These are phyloP conservation scores for Mesoligia furuncula DNA, from an alignment of 2,888 invertebrate species.

Conservation along the genomic window DNA sequence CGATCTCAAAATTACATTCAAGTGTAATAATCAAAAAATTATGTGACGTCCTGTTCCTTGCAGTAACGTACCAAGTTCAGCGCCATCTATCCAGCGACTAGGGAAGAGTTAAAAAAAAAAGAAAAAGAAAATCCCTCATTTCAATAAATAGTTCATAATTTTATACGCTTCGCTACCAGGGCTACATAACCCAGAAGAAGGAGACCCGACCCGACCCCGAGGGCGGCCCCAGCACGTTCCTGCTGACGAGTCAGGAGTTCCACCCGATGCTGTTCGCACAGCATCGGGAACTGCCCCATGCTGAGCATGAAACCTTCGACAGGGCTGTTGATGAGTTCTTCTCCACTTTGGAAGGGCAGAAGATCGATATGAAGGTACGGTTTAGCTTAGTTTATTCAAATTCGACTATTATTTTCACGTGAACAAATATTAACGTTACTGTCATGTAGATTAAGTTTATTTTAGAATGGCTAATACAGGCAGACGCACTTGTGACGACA, in stretches of 20 bases:
- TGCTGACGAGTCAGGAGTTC: slow-evolving; percentile 97
- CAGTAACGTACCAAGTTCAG: too few species aligned
- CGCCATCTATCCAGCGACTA: too few species aligned
- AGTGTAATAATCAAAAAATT: too few species aligned
- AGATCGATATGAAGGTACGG: slow-evolving; percentile 95
- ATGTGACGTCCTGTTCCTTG: too few species aligned
- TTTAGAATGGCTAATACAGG: not conserved
- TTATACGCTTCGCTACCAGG: slow-evolving; percentile 81
- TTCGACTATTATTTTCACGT: not conserved
- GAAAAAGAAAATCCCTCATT: too few species aligned
- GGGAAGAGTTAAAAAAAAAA: too few species aligned
- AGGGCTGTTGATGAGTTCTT: slow-evolving; percentile 98
- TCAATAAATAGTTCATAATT: not conserved
- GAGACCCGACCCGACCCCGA: slow-evolving; percentile 92
- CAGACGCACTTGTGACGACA: too few species aligned
- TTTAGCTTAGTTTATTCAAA: not conserved
- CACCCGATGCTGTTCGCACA: slow-evolving; percentile 97
- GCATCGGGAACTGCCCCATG: slow-evolving; percentile 90
- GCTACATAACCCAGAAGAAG: slow-evolving; percentile 96
- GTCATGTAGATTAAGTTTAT: not conserved
- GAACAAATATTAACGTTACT: not conserved
- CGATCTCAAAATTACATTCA: too few species aligned
- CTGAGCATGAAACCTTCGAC: slow-evolving; percentile 94
- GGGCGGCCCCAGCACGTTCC: slow-evolving; percentile 87
- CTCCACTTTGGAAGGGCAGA: slow-evolving; percentile 98